Base-by-base conservation (phyloP, 2,888 invertebrate genomes). In the Ophion ventricosus region DNA sequence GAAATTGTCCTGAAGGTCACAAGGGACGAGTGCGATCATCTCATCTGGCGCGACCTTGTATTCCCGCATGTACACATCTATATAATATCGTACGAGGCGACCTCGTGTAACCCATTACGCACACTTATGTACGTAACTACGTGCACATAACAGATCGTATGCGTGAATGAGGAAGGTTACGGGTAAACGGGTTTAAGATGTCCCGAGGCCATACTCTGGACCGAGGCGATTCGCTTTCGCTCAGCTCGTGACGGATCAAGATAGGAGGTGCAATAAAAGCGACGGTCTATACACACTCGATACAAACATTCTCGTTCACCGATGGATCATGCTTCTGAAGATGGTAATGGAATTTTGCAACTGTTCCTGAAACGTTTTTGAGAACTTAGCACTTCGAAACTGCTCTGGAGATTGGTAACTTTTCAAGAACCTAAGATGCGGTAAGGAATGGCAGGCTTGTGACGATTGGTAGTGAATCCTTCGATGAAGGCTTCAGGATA, bases 141-240 rank as follows among this genome's bases (percentile, higher is more conserved):
- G 20, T 69, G 56, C 69, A 74, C 49, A 35, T 83, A 81, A 72
- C 66, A 20, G 43, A 67, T 25, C 10, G 11, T 59, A 40, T 49
- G 67, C 67, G 69, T 59, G 70, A 57, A 84, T 63, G 86, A 86
- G 87, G 90, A 91, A 92, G 92, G 91, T 90, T 91, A 89, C 88
- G 89, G 86, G 87, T 84, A 87, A 91, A 91, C 91, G 89, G 88
- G 91, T 91, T 91, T 91, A 87, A 87, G 85, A 86, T 85, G 87
- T 87, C 82, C 69, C 85, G 87, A 87, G 87, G 85, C 80, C 86
- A 63, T 70, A 57, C 67, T 69, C 72, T 75, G 81, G 78, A 75
- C 79, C 79, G 76, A 87, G 86, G 85, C 78, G 80, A 88, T 88
- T 86, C 88, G 85, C 90, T 88, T 88, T 89, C 88, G 87, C 90